Evolutionary conservation across 1,140 invertebrate genomes (phyloP), one percentile per base, ranked within the genome.

Genomic region (Pseudomyrmex dendroicus): DNA sequence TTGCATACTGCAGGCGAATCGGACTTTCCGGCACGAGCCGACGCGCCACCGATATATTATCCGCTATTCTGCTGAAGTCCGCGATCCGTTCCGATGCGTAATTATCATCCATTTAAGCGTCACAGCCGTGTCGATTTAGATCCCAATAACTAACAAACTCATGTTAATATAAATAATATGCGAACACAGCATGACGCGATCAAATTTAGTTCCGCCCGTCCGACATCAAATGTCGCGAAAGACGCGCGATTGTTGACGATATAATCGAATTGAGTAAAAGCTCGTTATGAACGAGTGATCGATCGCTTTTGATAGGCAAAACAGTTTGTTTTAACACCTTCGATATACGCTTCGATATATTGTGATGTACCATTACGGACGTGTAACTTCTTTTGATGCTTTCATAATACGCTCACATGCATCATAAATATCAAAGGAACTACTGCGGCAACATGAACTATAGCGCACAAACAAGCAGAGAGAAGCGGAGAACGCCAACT

Each of bases 51-150:
- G 66, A 77, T 89, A 84, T 82, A 89, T 87, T 73, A 85, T 89
- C 67, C 44, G 50, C 54, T 52, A 56, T 76, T 63, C 83, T 76
- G 87, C 35, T 35, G 68, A 87, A 80, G 25, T 35, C 5, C 73
- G 67, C 83, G 83, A 87, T 87, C 73, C 85, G 59, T 78, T 83
- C 56, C 82, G 73, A 84, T 89, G 87, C 63, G 78, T 89, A 89
- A 90, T 90, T 89, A 86, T 82, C 85, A 64, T 77, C 83, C 78
- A 88, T 82, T 87, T 83, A 83, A 61, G 76, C 67, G 48, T 17
- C 66, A 48, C 13, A 54, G 20, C 67, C 62, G 63, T 84, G 70
- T 72, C 89, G 77, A 89, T 90, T 90, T 87, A 89, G 83, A 61
- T 83, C 44, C 83, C 83, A 84, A 89, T 86, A 87, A 83, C 35